A percentile compares a stretch with the other conserved stretches of the same genome.
These are phyloP conservation scores for Lydus trimaculatus DNA, from an alignment of 2,888 invertebrate species.

Conservation along the genomic window DNA sequence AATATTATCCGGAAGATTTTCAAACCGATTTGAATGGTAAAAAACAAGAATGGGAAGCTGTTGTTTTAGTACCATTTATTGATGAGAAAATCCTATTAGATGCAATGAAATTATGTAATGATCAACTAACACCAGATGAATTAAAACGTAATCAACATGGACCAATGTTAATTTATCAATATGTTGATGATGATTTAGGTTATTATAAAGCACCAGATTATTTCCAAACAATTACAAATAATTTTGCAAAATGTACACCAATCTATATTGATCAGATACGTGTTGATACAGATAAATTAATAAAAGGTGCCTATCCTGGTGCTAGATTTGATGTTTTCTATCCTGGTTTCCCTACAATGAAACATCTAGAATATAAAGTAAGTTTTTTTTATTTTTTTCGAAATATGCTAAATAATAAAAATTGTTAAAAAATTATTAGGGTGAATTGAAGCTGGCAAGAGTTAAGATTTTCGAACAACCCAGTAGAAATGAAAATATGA, in stretches of 20 bases:
- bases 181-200: conserved; percentile 69
- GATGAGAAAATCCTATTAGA: conserved; percentile 75
- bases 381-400: no score
- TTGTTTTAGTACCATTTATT: conserved; percentile 92
- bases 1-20: conserved; percentile 92
- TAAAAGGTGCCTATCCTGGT: conserved; percentile 75
- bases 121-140: conserved; percentile 74
- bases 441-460: conserved; percentile 68
- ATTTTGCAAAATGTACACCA: conserved; percentile 64
- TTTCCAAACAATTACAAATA: conserved; percentile 68
- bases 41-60: conserved; percentile 95
- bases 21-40: conserved; percentile 96
- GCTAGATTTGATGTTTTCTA: conserved; percentile 74
- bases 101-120: conserved; percentile 77
- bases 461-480: conserved; percentile 91
- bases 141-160: conserved; percentile 81
- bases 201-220: conserved; percentile 66
- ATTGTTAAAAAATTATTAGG: conserved; percentile 41
- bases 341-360: conserved; percentile 93
- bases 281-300: conserved; percentile 66
- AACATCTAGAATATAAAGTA: conserved; percentile 81
- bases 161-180: conserved; percentile 83
- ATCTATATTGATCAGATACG: conserved; percentile 67
- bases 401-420: not conserved
- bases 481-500: conserved; percentile 83